Percentiles rank a stretch among this genome's conserved stretches.
These are phyloP conservation scores for Falco biarmicus DNA, from an alignment of 2,797 vertebrate genomes.

Conservation along the genomic window DNA sequence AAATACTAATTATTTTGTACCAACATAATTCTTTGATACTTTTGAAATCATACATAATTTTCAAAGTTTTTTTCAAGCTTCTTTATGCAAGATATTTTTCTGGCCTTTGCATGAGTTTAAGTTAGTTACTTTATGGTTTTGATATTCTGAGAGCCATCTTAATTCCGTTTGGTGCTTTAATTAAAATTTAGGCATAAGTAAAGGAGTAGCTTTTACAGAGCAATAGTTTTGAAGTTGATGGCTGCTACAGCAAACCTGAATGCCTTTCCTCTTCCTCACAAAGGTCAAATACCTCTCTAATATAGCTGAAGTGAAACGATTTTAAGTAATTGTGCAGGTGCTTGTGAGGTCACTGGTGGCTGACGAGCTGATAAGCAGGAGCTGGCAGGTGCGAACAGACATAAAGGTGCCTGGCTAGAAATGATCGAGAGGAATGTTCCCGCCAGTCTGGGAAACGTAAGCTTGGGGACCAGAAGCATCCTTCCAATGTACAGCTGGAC, in stretches of 20 bases:
- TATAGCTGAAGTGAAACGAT: not conserved
- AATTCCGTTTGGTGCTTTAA: not conserved
- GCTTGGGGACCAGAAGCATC: not conserved
- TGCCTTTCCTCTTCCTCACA: not conserved
- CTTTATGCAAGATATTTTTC: not conserved
- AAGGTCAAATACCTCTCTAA: not conserved
- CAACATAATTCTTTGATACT: not conserved
- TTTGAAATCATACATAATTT: slow-evolving; percentile 18
- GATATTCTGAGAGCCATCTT: not conserved
- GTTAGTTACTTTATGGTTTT: not conserved
- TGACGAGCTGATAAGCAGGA: not conserved
- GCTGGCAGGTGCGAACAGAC: not conserved
- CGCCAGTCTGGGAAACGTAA: not conserved
- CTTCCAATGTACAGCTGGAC: not conserved
- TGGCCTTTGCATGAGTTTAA: not conserved
- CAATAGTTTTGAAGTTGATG: not conserved
- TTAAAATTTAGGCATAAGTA: not conserved
- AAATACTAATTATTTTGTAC: not conserved
- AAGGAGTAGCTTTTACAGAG: not conserved
- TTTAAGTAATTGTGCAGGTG: not conserved
- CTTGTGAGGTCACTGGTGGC: not conserved
- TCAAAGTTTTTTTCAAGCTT: not conserved
- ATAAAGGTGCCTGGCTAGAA: not conserved
- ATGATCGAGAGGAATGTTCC: not conserved
- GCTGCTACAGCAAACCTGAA: not conserved